phyloP scores from a whole-genome alignment of 2,113 vertebrate genomes.

The Varanus komodoensis region DNA sequence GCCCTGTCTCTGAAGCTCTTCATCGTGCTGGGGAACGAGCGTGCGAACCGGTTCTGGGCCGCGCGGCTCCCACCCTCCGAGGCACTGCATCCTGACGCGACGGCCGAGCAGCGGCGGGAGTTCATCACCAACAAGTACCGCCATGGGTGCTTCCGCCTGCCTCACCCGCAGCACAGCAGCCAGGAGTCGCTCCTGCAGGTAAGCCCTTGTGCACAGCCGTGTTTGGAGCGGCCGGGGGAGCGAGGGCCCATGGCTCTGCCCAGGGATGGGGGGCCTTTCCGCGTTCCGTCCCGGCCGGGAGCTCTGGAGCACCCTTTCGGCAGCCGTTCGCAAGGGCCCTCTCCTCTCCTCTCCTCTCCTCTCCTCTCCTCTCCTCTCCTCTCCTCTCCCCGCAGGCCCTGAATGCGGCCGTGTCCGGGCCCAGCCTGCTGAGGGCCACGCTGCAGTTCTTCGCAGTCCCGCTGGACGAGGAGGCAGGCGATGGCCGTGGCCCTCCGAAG shows the following conservation, averaged over 20 bases:
- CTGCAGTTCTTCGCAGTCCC: constrained; percentile 89
- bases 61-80: constrained; percentile 77
- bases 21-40: constrained; percentile 93
- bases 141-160: constrained; percentile 86
- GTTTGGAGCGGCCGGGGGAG: no score
- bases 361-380: no score
- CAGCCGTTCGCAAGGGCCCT: no score
- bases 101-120: constrained; percentile 83
- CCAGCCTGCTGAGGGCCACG: constrained; percentile 90
- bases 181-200: constrained; percentile 95
- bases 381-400: constrained; percentile 76
- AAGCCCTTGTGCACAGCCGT: background rate
- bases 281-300: no score
- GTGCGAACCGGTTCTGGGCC: constrained; percentile 93
- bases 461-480: background rate
- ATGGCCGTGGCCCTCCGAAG: background rate
- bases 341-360: no score
- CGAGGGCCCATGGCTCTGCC: background rate
- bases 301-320: no score
- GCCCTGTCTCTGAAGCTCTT: constrained; percentile 83
- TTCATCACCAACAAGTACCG: constrained; percentile 91
- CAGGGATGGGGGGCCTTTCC: background rate
- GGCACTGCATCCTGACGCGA: constrained; percentile 81
- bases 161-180: constrained; percentile 80
- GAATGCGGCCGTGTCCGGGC: constrained; percentile 87